Evolutionary conservation across 2,113 vertebrate species (phyloP).

Genomic region (Laticauda colubrina): DNA sequence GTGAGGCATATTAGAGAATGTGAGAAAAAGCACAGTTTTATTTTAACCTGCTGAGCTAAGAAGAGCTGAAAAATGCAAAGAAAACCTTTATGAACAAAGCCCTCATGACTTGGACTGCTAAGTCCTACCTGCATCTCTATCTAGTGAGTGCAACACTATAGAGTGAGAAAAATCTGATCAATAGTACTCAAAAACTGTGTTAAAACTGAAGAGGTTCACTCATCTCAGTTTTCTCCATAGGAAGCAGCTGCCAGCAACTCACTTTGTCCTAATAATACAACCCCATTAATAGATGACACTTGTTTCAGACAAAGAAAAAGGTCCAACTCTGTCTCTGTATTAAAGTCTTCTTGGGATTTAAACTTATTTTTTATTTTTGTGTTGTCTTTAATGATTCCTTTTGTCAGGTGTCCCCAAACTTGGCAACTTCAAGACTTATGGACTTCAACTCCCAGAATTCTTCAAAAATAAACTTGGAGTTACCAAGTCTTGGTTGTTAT

Average conservation of each 20-base stretch:
- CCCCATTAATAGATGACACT: slow-evolving; percentile 10
- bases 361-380: not conserved
- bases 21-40: not conserved
- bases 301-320: not conserved
- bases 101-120: not conserved
- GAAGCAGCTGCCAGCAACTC: not conserved
- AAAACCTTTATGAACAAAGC: rapidly evolving
- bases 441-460: no score
- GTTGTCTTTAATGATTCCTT: not conserved
- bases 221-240: rapidly evolving
- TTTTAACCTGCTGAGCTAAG: not conserved
- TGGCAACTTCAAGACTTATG: no score
- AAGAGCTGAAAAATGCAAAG: not conserved
- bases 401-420: no score
- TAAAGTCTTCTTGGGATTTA: not conserved
- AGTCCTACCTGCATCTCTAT: not conserved
- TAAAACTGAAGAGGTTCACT: slow-evolving; percentile 1
- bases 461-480: not conserved
- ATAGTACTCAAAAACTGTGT: not conserved
- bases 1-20: not conserved
- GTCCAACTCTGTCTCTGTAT: not conserved
- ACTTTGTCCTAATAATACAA: not conserved
- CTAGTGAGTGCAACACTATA: not conserved
- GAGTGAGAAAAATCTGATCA: slow-evolving; percentile 8
- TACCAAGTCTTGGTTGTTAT: not conserved